phyloP scores from a whole-genome alignment of 2,888 invertebrate genomes.

The Drosophila monieri region DNA sequence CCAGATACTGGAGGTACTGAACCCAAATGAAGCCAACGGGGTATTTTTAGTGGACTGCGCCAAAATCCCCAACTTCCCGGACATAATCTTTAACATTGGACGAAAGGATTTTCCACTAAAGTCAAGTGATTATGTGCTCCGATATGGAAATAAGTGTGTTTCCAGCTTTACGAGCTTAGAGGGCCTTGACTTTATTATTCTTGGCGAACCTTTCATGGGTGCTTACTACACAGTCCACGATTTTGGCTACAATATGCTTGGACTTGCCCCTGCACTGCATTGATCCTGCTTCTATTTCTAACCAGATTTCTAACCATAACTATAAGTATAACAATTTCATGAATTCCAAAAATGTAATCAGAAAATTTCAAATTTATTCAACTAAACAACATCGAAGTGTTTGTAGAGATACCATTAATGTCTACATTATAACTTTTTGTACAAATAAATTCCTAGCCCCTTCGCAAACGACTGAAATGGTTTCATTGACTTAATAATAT shows the following conservation, averaged over 20 bases:
- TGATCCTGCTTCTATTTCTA: not conserved
- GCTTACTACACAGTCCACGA: constrained; percentile 97
- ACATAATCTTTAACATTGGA: constrained; percentile 89
- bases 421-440: not conserved
- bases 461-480: not conserved
- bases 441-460: not conserved
- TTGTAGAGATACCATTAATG: not conserved
- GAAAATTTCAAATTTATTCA: too few relatives aligned
- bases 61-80: constrained; percentile 90
- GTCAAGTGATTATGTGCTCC: constrained; percentile 90
- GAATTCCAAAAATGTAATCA: too few relatives aligned
- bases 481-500: not conserved
- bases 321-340: too few relatives aligned
- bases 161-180: constrained; percentile 95
- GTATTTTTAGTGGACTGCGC: constrained; percentile 92
- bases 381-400: not conserved
- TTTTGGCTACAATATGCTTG: constrained; percentile 91
- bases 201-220: constrained; percentile 98
- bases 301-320: too few relatives aligned
- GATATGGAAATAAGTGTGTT: constrained; percentile 89
- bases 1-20: constrained; percentile 22
- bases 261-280: constrained; percentile 80
- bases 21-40: constrained; percentile 85
- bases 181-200: constrained; percentile 91
- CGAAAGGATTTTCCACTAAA: constrained; percentile 90